Base-by-base conservation (phyloP, 2,888 invertebrate genomes). In the Serrognathus titanus region DNA sequence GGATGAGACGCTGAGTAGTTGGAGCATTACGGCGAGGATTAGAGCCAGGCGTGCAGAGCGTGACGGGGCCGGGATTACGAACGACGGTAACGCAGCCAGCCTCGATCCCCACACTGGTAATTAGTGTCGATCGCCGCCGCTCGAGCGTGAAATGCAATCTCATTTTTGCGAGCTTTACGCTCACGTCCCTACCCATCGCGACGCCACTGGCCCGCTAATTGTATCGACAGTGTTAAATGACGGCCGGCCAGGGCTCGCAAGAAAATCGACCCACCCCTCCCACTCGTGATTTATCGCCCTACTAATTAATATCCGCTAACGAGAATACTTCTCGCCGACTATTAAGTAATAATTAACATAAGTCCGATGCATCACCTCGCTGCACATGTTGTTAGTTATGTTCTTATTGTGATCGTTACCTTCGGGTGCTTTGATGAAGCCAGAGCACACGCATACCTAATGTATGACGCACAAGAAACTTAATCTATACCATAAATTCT, bases 81-180 rank as follows among this genome's bases (percentile, higher is more conserved):
- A 38, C 48, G 37, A 52, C 39, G 56, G 48, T 43, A 43, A 50
- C 48, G 45, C 49, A 46, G 53, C 53, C 53, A 59, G 55, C 57
- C 58, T 60, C 53, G 54, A 57, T 63, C 58, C 53, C 59, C 51
- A 60, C 61, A 58, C 62, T 64, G 63, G 72, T 72, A 75, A 75
- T 75, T 75, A 75, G 73, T 70, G 72, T 71, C 71, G 72, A 72
- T 73, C 69, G 69, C 61, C 66, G 67, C 69, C 71, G 71, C 69
- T 72, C 73, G 72, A 73, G 72, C 75, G 72, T 75, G 74, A 75
- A 73, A 75, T 73, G 71, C 72, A 73, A 73, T 74, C 71, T 66
- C 63, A 64, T 67, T 68, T 67, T 69, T 69, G 63, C 58, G 36
- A 54, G 57, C 52, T 57, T 43, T 45, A 11, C 52, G 46, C 60